phyloP scores from a whole-genome alignment of 2,797 vertebrate species.

The Hyperoplus lanceolatus region DNA sequence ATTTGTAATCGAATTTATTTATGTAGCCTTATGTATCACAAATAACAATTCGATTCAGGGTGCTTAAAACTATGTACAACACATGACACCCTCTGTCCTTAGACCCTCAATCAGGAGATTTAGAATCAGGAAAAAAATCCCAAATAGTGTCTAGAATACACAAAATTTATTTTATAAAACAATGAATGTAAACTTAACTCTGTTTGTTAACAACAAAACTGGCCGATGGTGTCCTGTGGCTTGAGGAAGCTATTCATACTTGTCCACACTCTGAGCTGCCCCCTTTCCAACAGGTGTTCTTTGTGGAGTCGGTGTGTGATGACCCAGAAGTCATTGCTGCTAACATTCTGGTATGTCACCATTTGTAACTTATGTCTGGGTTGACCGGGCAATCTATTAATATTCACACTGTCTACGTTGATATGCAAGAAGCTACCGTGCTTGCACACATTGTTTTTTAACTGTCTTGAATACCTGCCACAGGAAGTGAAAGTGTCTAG shows the following conservation, averaged over 20 bases:
- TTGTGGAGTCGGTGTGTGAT: conserved; percentile 98
- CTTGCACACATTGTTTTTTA: conserved; percentile 12
- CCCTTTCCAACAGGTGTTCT: conserved; percentile 90
- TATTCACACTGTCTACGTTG: conserved; percentile 20
- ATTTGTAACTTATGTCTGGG: conserved; percentile 16
- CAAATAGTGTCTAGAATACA: background rate
- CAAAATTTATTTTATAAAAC: background rate
- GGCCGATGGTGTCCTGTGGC: background rate
- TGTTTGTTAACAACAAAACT: background rate
- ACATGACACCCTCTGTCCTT: too few relatives aligned
- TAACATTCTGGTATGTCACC: conserved; percentile 93
- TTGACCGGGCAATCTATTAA: conserved; percentile 58
- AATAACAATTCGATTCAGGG: too few relatives aligned
- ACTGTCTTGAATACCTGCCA: conserved; percentile 44
- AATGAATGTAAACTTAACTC: background rate
- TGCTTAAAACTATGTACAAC: too few relatives aligned
- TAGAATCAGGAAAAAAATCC: too few relatives aligned
- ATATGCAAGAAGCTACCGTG: conserved; percentile 6
- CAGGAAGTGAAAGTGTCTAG: conserved; percentile 99
- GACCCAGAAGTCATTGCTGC: conserved; percentile 98
- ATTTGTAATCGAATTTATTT: too few relatives aligned
- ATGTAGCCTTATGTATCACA: too few relatives aligned
- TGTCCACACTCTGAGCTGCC: background rate
- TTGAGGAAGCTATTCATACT: background rate
- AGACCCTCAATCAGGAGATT: too few relatives aligned